Percentiles rank a stretch among this genome's conserved stretches.
phyloP scores from a whole-genome alignment of 2,888 invertebrate species.

The Dastarcus helophoroides region DNA sequence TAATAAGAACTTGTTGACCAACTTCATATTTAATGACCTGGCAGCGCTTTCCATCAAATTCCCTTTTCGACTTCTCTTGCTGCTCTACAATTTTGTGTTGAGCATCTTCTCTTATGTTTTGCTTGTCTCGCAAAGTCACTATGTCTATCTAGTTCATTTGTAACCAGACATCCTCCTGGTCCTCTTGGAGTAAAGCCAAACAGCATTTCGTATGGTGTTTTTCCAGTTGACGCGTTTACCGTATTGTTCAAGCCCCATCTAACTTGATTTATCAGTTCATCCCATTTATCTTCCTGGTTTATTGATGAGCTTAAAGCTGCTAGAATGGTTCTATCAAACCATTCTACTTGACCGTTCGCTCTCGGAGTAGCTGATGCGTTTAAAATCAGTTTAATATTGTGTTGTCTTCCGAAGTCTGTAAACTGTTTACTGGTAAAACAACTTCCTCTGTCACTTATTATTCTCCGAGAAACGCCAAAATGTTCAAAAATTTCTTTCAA shows the following conservation, averaged over 20 bases:
- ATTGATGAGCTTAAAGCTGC: conserved; percentile 13
- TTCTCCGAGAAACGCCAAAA: conserved; percentile 15
- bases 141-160: too few relatives aligned
- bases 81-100: too few relatives aligned
- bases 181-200: too few relatives aligned
- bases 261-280: conserved; percentile 14
- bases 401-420: conserved; percentile 11
- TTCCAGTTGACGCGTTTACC: conserved; percentile 15
- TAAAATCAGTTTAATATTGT: conserved; percentile 16
- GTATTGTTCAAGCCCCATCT: conserved; percentile 17
- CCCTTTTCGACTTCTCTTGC: too few relatives aligned
- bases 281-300: conserved; percentile 17
- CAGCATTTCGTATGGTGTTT: conserved; percentile 17
- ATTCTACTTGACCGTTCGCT: conserved; percentile 22
- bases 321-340: conserved; percentile 16
- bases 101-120: too few relatives aligned
- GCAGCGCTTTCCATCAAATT: too few relatives aligned
- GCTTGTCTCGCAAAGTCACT: too few relatives aligned
- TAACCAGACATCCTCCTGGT: too few relatives aligned
- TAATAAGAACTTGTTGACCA: too few relatives aligned
- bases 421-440: conserved; percentile 16
- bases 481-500: conserved; percentile 8
- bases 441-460: conserved; percentile 16
- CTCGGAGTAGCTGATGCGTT: conserved; percentile 20
- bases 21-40: too few relatives aligned